phyloP scores from a whole-genome alignment of 1,140 invertebrate species.

The Drosophila simulans region DNA sequence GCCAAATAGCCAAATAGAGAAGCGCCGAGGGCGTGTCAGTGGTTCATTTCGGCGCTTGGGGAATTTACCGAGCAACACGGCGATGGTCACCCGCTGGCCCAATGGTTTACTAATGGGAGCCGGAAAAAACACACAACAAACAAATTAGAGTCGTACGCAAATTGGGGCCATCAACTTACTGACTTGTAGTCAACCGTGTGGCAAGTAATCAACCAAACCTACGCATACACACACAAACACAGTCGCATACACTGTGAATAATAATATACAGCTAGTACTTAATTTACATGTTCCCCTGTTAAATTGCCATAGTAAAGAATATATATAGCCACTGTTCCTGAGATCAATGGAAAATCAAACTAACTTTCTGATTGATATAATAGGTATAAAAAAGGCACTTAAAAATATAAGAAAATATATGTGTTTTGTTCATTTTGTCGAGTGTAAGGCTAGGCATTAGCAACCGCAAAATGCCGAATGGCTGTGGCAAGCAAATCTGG shows the following conservation, averaged over 20 bases:
- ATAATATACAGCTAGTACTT: not conserved
- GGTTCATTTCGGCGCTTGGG: slow-evolving; percentile 19
- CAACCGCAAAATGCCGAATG: slow-evolving; percentile 48
- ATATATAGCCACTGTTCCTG: too few relatives aligned
- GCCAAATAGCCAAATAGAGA: slow-evolving; percentile 5
- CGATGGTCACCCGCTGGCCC: slow-evolving; percentile 33
- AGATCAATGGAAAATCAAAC: too few relatives aligned
- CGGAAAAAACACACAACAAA: slow-evolving; percentile 29
- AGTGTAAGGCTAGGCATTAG: slow-evolving; percentile 15
- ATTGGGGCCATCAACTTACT: slow-evolving; percentile 48
- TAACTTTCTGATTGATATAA: too few relatives aligned
- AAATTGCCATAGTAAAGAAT: too few relatives aligned
- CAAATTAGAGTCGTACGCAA: slow-evolving; percentile 48
- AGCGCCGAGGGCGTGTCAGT: slow-evolving; percentile 26
- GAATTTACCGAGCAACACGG: slow-evolving; percentile 21
- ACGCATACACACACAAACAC: slow-evolving; percentile 1
- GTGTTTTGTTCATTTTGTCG: not conserved
- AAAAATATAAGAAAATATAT: too few relatives aligned
- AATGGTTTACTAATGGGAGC: slow-evolving; percentile 41
- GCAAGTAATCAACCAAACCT: slow-evolving; percentile 25
- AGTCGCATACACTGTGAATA: slow-evolving; percentile 17
- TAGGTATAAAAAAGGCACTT: too few relatives aligned
- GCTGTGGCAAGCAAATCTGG: slow-evolving; percentile 46
- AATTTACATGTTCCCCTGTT: too few relatives aligned
- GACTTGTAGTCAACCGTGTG: slow-evolving; percentile 45